Evolutionary conservation across 2,888 invertebrate genomes (phyloP).

Genomic region (Drosophila buzzatii): DNA sequence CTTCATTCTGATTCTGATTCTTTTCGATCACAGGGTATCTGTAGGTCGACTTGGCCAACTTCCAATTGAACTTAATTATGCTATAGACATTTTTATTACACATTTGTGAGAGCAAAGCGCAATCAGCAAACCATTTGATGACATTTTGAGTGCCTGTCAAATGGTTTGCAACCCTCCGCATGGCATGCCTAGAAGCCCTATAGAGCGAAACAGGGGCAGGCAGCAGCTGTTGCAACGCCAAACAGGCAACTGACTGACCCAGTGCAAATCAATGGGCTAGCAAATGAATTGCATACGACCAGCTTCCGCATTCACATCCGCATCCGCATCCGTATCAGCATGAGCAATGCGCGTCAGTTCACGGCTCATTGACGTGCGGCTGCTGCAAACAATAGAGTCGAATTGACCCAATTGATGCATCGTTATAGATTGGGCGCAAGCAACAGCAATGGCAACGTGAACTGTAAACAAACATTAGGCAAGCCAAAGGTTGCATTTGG

Average conservation of each 20-base stretch:
- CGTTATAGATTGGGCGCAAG: slow-evolving; percentile 29
- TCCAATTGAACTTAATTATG: slow-evolving; percentile 55
- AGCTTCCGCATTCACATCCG: slow-evolving; percentile 39
- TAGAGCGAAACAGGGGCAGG: slow-evolving; percentile 8
- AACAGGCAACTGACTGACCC: slow-evolving; percentile 51
- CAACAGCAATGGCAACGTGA: slow-evolving; percentile 16
- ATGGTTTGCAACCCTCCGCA: slow-evolving; percentile 49
- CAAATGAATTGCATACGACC: slow-evolving; percentile 37
- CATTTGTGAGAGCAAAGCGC: slow-evolving; percentile 41
- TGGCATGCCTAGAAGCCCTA: neutral
- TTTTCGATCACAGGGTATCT: slow-evolving; percentile 15
- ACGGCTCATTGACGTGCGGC: slow-evolving; percentile 64
- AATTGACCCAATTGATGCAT: slow-evolving; percentile 66
- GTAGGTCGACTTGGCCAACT: neutral
- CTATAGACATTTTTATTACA: slow-evolving; percentile 35
- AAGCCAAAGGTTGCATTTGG: slow-evolving; percentile 37
- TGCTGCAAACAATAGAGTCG: slow-evolving; percentile 33
- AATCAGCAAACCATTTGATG: slow-evolving; percentile 68
- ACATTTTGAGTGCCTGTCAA: slow-evolving; percentile 69
- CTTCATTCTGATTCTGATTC: neutral
- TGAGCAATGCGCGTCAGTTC: slow-evolving; percentile 40
- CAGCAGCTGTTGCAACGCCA: slow-evolving; percentile 61
- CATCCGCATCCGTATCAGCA: slow-evolving; percentile 38
- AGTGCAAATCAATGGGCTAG: slow-evolving; percentile 54
- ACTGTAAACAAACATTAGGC: slow-evolving; percentile 31